Evolutionary conservation across 2,113 vertebrate species (phyloP), one percentile per base, ranked within the genome.

Genomic region (Carassius carassius): DNA sequence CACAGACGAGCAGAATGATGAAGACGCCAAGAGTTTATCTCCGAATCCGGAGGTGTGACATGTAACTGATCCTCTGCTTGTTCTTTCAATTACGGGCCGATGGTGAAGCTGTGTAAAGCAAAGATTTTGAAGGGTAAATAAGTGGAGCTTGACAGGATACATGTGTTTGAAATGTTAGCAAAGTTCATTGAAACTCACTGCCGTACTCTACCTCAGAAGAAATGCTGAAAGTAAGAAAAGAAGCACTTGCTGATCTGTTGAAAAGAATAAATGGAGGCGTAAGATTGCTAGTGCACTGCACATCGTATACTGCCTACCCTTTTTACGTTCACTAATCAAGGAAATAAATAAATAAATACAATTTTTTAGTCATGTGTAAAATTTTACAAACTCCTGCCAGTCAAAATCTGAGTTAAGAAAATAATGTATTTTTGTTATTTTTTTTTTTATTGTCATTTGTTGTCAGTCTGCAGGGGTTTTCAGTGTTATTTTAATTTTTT

Each of bases 61-160:
- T n/a, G 19, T 29, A 41, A n/a, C 29, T 72, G 44, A 72, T 70
- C 81, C 81, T 23, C 49, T 21, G 32, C 86, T 72, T 82, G 72
- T 82, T 56, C 86, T 72, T 78, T 82, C 83, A 87, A 82, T 87
- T 85, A 85, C 25, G 73, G 56, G 44, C 49, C 37, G 29, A 47
- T 2, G 21, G 49, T 49, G 78, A 56, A 84, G 58, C 19, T 4
- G 60, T 80, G 60, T 81, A 84, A 41, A 82, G 69, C 19, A 13
- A 3, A 9, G 23, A 16, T 72, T 75, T 49, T 73, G 86, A 49
- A 73, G 44, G 58, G 51, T 54, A 72, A 84, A 77, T 47, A 70
- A 82, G 75, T 58, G 56, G 41, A 72, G 37, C 65, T 72, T 73
- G 82, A 80, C 77, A 69, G 69, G 51, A 72, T 56, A 72, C 81